A percentile compares a stretch with the other conserved stretches of the same genome.
phyloP scores from a whole-genome alignment of 2,113 vertebrate genomes.

The Phylloscopus trochiloides region DNA sequence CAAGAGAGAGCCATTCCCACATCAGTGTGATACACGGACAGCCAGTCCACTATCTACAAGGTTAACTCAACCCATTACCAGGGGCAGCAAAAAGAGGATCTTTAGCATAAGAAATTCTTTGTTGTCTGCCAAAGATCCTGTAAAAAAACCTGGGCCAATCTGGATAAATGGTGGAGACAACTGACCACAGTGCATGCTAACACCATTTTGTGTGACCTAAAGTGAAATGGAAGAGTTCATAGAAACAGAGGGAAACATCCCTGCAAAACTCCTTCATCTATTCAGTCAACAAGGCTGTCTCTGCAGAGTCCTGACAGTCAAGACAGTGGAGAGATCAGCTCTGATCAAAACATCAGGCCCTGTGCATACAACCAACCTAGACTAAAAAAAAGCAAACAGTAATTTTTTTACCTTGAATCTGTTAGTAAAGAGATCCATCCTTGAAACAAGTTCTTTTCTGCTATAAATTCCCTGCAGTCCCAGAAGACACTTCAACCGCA shows the following conservation, averaged over 20 bases:
- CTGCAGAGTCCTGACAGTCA: background rate
- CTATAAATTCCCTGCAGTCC: slow-evolving; percentile 82
- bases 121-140: background rate
- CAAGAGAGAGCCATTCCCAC: background rate
- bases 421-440: slow-evolving; percentile 87
- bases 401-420: slow-evolving; percentile 85
- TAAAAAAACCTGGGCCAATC: background rate
- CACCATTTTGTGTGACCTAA: background rate
- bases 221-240: background rate
- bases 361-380: background rate
- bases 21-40: background rate
- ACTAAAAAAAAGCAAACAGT: background rate
- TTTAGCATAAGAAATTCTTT: background rate
- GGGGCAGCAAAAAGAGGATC: background rate
- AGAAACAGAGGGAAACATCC: background rate
- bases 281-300: background rate
- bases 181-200: background rate
- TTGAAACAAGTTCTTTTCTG: slow-evolving; percentile 76
- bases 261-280: background rate
- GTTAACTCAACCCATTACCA: background rate
- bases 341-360: background rate
- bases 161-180: background rate
- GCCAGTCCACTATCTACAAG: background rate
- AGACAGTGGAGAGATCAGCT: background rate
- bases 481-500: slow-evolving; percentile 85